A percentile compares a stretch with the other conserved stretches of the same genome.
These are phyloP conservation scores for Chunga burmeisteri DNA, from an alignment of 2,113 vertebrate species.

Conservation along the genomic window DNA sequence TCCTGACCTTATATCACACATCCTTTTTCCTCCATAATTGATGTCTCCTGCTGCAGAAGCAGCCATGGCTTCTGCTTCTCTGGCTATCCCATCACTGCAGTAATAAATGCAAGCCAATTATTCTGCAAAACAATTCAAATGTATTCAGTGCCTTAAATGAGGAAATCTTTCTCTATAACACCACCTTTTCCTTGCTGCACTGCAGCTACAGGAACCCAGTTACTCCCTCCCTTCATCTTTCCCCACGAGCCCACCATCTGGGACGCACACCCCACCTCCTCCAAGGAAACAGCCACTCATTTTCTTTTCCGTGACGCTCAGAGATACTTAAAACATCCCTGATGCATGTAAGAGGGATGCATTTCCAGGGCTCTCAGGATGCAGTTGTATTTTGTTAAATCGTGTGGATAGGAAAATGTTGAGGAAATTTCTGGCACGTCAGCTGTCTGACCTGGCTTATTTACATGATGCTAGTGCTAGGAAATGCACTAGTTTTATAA, in stretches of 20 bases:
- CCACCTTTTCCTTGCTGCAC: background rate
- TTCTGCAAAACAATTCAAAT: background rate
- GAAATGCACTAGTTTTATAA: background rate
- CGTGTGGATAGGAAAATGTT: background rate
- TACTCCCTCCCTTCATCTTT: background rate
- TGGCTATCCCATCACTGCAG: background rate
- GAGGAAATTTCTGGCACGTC: background rate
- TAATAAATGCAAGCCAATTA: background rate
- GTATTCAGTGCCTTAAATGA: background rate
- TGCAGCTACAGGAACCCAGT: background rate
- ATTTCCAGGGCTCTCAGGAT: background rate
- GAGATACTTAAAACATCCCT: background rate
- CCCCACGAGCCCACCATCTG: background rate
- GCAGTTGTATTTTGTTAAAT: background rate
- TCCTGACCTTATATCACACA: background rate
- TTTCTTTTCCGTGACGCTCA: background rate
- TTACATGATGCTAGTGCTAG: background rate
- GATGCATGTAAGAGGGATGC: background rate
- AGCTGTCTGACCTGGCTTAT: background rate
- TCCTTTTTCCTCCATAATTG: slow-evolving; percentile 1
- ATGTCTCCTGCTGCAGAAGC: background rate
- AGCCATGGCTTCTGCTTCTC: background rate
- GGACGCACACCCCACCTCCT: background rate
- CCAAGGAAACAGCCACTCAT: background rate
- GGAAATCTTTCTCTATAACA: background rate